Evolutionary conservation across 2,113 vertebrate genomes (phyloP), one percentile per base, ranked within the genome.

Genomic region (Abramis brama): DNA sequence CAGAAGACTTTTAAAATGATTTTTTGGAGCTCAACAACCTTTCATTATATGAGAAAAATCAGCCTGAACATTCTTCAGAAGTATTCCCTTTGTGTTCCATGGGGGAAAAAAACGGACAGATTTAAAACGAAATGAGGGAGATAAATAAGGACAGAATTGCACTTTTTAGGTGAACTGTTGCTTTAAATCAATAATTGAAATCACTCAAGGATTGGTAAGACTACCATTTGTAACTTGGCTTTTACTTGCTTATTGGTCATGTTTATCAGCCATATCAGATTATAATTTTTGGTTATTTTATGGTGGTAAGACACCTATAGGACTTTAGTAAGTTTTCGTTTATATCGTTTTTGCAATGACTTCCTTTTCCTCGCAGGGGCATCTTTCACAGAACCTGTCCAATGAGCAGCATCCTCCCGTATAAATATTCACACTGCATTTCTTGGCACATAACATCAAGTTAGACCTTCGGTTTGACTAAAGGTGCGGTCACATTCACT

Each of bases 321-420:
- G 13, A 50, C 9, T 82, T 52, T 3, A 25, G 9, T 57, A 57
- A 83, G 50, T 59, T 73, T 83, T 23, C 0, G 11, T 71, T 71
- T 8, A 13, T 71, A 36, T 45, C 4, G 2, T 73, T 83, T 2
- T 52, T 68, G 50, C 50, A 73, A 7, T 83, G 82, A 57, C 81
- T 73, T 83, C 6, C 43, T 82, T 70, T 55, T 82, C 52, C 45
- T 83, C 30, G 1, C 64, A 82, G 80, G 45, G 30, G 27, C 27
- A 4, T 82, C 80, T 70, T 83, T 30, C 64, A 66, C 39, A 50
- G 79, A 64, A 70, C 27, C 62, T 82, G 27, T 82, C 45, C 45
- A 21, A 23, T 68, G 15, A 21, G 17, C 62, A 50, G 43, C 47
- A 5, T 68, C 15, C 43, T 68, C 19, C 11, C 6, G n/a, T 33